Evolutionary conservation across 2,888 invertebrate genomes (phyloP).

Genomic region (Apodemia mormo): DNA sequence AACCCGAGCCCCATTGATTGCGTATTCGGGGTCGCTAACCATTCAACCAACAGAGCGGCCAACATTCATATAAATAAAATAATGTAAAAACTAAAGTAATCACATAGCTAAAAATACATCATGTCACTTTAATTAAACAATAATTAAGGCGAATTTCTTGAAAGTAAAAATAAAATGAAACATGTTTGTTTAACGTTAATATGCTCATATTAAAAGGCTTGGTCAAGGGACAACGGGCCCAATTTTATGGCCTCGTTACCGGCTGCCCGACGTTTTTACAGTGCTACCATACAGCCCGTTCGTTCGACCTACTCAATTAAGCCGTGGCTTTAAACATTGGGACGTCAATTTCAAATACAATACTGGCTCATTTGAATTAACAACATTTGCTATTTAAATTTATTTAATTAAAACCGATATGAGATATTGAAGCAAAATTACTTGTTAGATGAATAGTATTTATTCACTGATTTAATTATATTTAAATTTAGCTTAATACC

Average conservation of each 20-base stretch:
- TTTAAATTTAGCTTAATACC: not conserved
- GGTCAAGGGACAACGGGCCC: constrained; percentile 51
- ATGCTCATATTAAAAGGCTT: constrained; percentile 35
- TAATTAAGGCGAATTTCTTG: constrained; percentile 8
- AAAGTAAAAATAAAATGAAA: constrained; percentile 22
- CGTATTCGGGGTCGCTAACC: too few species aligned
- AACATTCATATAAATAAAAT: too few species aligned
- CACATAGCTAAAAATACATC: not conserved
- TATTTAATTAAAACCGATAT: not conserved
- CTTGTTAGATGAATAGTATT: not conserved
- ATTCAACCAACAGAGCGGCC: too few species aligned
- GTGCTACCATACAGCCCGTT: constrained; percentile 65
- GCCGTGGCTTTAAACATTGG: constrained; percentile 27
- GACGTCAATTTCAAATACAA: constrained; percentile 4
- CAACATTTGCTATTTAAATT: constrained; percentile 1
- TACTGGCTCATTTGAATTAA: constrained; percentile 2
- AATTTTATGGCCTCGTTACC: constrained; percentile 70
- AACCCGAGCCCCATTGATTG: too few species aligned
- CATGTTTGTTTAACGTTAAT: constrained; percentile 25
- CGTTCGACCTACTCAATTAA: constrained; percentile 53
- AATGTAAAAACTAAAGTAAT: not conserved
- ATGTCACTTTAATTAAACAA: constrained; percentile 8
- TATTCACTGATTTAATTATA: too few species aligned
- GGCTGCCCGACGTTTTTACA: constrained; percentile 70
- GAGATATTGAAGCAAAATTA: not conserved